Percentiles rank a stretch among this genome's conserved stretches.
These are phyloP conservation scores for Polymixis lichenea DNA, from an alignment of 2,888 invertebrate species.

Conservation along the genomic window DNA sequence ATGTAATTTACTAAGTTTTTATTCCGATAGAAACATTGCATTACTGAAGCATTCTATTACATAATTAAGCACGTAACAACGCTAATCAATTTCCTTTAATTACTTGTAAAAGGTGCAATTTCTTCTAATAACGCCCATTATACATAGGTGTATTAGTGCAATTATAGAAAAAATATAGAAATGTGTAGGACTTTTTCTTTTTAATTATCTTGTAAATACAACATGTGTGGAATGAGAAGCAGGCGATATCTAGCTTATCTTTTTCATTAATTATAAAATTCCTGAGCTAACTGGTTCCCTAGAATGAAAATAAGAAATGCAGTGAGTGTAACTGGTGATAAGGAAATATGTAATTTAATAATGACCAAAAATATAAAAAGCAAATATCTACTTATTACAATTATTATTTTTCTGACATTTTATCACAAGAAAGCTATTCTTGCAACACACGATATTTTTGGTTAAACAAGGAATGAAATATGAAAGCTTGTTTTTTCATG, in stretches of 20 bases:
- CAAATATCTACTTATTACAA: not conserved
- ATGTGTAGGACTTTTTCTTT: conserved; percentile 27
- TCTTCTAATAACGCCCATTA: conserved; percentile 48
- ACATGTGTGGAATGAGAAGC: conserved; percentile 43
- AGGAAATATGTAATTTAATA: not conserved
- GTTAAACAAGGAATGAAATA: not conserved
- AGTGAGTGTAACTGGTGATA: not conserved
- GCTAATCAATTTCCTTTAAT: conserved; percentile 49
- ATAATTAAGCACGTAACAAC: conserved; percentile 32
- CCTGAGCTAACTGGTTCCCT: not conserved
- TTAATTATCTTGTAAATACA: conserved; percentile 47
- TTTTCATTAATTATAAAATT: conserved; percentile 28
- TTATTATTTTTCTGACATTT: not conserved
- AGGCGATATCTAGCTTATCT: conserved; percentile 8
- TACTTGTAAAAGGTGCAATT: conserved; percentile 39
- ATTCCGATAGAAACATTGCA: conserved; percentile 3
- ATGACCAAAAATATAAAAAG: no score
- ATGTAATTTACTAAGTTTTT: conserved; percentile 3
- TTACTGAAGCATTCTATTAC: conserved; percentile 27
- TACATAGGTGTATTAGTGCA: conserved; percentile 32
- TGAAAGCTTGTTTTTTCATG: not conserved
- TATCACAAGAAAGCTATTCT: not conserved
- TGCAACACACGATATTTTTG: not conserved
- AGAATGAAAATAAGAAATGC: not conserved
- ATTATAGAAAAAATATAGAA: conserved; percentile 24